Base-by-base conservation (phyloP, 2,797 vertebrate species). In the Neomorphus geoffroyi region DNA sequence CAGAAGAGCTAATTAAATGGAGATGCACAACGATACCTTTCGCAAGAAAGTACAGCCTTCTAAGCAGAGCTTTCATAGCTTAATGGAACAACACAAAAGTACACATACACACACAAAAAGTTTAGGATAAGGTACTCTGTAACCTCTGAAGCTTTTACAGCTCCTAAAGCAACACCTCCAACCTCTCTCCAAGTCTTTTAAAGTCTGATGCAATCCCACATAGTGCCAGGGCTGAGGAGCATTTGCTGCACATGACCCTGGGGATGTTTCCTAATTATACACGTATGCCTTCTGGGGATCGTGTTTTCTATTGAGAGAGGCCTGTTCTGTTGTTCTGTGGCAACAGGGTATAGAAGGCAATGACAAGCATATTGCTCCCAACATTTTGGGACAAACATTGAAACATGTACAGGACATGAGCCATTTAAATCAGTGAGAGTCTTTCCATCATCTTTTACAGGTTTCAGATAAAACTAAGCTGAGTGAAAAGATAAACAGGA, bases 291-390 rank as follows among this genome's bases (percentile, higher is more conserved):
- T 69, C 62, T 37, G 30, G 15, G 77, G 64, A 90, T 54, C 48
- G 57, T 0, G 0, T 12, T 57, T 74, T 67, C 61, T 41, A 65
- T 7, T 0, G 1, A 57, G 45, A 73, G 39, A 86, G 24, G 19
- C 22, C 33, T 77, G 45, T 17, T 75, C 45, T 71, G n/a, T 50
- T 86, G 13, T 41, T 92, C 32, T 17, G 53, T 41, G 9, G 11
- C 35, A 78, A 75, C 39, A 37, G 28, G 14, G 12, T 30, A 28
- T 35, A 69, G 24, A 71, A 91, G 48, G 14, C 33, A 80, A 26
- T 5, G 6, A 72, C 0, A 0, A 62, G 33, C 12, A 15, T 13
- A 54, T 30, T 16, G 14, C 32, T 85, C 33, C 30, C 57, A 43
- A 58, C 71, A 74, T 71, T 61, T 18, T 21, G 26, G 16, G 33